Conservation (phyloP, 30 jellyfish, hydroid and myxozoan genomes). For the Mastigias papua region DNA sequence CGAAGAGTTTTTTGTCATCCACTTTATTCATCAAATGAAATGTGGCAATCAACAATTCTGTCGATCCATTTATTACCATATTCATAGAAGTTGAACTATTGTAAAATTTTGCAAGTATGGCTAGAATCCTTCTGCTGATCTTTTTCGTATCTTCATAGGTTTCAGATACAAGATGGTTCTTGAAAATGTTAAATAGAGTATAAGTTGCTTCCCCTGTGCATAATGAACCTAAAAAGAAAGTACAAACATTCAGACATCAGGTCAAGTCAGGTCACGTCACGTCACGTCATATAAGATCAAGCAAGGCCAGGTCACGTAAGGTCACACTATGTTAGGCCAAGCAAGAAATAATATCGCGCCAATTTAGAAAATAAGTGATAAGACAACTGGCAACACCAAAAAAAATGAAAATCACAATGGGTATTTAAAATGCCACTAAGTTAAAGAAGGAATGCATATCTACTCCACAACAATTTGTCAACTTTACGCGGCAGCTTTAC, state of each 20-base stretch:
- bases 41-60: slow-evolving; percentile 41
- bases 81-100: background rate
- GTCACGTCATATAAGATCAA: background rate
- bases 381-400: too few species aligned
- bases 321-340: background rate
- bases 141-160: background rate
- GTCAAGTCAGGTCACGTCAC: background rate
- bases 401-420: too few species aligned
- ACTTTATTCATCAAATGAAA: slow-evolving; percentile 28
- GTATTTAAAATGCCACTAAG: too few species aligned
- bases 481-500: too few species aligned
- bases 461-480: too few species aligned
- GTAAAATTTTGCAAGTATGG: slow-evolving; percentile 7
- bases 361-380: too few species aligned
- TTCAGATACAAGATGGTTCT: slow-evolving; percentile 1
- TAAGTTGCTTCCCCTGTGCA: background rate
- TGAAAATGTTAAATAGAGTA: slow-evolving; percentile 10
- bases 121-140: background rate
- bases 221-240: slow-evolving; percentile 9
- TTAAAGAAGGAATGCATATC: too few species aligned
- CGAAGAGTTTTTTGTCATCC: slow-evolving; percentile 5
- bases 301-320: background rate
- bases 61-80: background rate
- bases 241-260: background rate
- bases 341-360: too few species aligned